These are phyloP conservation scores for Spialia ferax DNA, from an alignment of 2,888 invertebrate species.

Conservation along the genomic window DNA sequence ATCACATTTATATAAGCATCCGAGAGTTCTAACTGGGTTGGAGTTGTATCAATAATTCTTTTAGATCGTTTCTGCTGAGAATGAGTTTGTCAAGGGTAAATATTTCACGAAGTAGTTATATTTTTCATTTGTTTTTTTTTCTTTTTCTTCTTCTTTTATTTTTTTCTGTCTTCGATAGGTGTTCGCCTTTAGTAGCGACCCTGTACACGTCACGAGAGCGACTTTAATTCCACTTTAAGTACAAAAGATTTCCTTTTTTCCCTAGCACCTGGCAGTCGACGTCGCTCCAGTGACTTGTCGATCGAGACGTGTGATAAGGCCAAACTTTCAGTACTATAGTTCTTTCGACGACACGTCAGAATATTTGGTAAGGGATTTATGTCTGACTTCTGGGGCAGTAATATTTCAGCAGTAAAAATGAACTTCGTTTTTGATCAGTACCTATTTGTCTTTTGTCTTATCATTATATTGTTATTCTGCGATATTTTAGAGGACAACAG, in stretches of 20 bases:
- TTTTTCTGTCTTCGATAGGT: background rate
- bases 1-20: no score
- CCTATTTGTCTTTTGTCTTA: no score
- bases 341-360: slow-evolving; percentile 4
- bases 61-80: no score
- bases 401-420: background rate
- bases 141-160: background rate
- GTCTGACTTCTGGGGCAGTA: background rate
- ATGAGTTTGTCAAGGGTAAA: no score
- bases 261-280: background rate
- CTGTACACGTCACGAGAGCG: background rate
- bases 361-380: slow-evolving; percentile 3
- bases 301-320: slow-evolving; percentile 7
- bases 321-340: background rate
- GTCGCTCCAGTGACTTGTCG: background rate
- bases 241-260: slow-evolving; percentile 5
- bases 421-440: background rate
- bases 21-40: no score
- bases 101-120: no score
- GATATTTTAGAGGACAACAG: no score
- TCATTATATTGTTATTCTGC: no score
- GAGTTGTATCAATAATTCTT: no score
- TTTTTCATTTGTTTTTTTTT: no score
- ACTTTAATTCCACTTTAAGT: background rate
- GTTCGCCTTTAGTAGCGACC: background rate